A percentile compares a stretch with the other conserved stretches of the same genome.
Evolutionary conservation across 2,797 vertebrate species (phyloP).

Genomic region (Sebastolobus alascanus): DNA sequence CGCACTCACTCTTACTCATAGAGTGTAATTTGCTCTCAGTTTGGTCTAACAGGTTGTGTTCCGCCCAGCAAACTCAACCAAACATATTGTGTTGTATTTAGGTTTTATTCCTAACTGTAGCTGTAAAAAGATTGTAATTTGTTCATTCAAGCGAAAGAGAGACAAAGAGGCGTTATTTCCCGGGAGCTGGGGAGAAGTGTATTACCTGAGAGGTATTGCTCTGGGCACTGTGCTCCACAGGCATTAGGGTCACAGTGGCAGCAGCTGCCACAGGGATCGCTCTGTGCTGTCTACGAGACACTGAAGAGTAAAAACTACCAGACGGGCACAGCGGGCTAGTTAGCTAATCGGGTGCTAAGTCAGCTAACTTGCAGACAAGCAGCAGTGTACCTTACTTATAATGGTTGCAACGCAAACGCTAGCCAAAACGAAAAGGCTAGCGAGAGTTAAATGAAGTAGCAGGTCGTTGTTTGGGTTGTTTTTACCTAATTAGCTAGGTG

Average conservation of each 20-base stretch:
- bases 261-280: conserved; percentile 56
- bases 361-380: conserved; percentile 47
- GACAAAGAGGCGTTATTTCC: background rate
- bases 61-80: background rate
- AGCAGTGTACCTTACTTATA: conserved; percentile 3
- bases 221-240: accelerated
- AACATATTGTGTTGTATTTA: background rate
- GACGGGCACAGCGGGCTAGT: conserved; percentile 27
- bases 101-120: background rate
- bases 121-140: background rate
- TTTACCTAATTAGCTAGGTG: conserved; percentile 57
- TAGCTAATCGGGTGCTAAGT: conserved; percentile 62
- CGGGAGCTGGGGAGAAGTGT: background rate
- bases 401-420: conserved; percentile 34
- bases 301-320: conserved; percentile 45
- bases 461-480: conserved; percentile 33
- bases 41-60: background rate
- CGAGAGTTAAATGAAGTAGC: conserved; percentile 38
- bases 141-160: background rate
- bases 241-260: background rate
- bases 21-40: background rate
- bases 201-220: conserved; percentile 31
- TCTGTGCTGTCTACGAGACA: conserved; percentile 24
- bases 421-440: conserved; percentile 16
- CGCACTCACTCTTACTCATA: background rate